Percentiles rank a stretch among this genome's conserved stretches.
Evolutionary conservation across 2,797 vertebrate genomes (phyloP).

Genomic region (Anguilla marmorata): DNA sequence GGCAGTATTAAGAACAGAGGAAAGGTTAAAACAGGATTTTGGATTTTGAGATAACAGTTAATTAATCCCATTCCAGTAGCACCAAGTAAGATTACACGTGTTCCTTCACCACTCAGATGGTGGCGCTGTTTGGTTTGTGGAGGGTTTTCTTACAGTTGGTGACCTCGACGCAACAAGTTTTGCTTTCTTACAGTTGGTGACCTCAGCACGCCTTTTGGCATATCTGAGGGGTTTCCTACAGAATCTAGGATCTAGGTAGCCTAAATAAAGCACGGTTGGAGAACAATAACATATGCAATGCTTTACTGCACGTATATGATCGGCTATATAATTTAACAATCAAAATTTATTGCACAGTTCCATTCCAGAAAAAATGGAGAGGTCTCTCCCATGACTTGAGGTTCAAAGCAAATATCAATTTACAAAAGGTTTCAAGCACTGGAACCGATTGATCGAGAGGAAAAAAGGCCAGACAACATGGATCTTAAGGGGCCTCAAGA

Average conservation of each 20-base stretch:
- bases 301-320: background rate
- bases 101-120: too few species aligned
- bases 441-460: conserved; percentile 18
- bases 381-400: conserved; percentile 45
- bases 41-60: too few species aligned
- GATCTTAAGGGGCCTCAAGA: conserved; percentile 42
- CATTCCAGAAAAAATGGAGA: conserved; percentile 32
- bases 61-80: too few species aligned
- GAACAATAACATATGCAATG: background rate
- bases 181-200: too few species aligned
- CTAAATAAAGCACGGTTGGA: background rate
- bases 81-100: too few species aligned
- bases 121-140: too few species aligned
- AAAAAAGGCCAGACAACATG: conserved; percentile 11
- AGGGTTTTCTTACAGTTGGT: too few species aligned
- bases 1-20: too few species aligned
- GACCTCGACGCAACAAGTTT: too few species aligned
- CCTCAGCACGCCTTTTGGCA: too few species aligned
- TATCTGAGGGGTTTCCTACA: background rate
- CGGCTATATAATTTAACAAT: conserved; percentile 14
- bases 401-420: background rate
- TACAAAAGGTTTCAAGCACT: conserved; percentile 35
- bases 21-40: too few species aligned
- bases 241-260: background rate
- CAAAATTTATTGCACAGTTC: background rate